Base-by-base conservation (phyloP, 2,888 invertebrate species). In the Lampropteryx suffumata region DNA sequence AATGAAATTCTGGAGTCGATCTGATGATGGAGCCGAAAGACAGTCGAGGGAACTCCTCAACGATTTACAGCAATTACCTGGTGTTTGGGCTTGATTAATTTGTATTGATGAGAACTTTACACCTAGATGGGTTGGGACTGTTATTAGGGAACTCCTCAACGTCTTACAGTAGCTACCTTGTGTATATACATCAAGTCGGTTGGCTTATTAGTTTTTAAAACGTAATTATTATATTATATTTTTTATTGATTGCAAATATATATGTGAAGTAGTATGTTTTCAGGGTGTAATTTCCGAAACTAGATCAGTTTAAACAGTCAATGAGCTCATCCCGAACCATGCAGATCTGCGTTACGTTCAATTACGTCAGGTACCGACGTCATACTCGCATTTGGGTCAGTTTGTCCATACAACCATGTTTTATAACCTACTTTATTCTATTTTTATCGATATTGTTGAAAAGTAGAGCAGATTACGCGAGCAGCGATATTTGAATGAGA, bases 371-470 rank as follows among this genome's bases (percentile, higher is more conserved):
- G 64, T 65, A 62, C 69, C 63, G 64, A 73, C 87, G 87, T 88
- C 87, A 88, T 72, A 64, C 67, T 55, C 62, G 65, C 77, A 86
- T 85, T 84, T 82, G 73, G 87, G 86, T 87, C 87, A 86, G 74
- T 69, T 73, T 77, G 78, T 76, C 78, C 78, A 77, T 81, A 79
- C 76, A 74, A 69, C 67, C 72, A 70, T 75, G 73, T 78, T 81
- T 79, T 81, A 85, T 75, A 80, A 76, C 80, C 77, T 75, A 82
- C 79, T 83, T 82, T 76, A 68, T 66, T 75, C 76, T 82, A 81
- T 83, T 79, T 73, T 73, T 73, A 71, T 58, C 60, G 57, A 64
- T 67, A 67, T 71, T 73, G 69, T 65, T 65, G 61, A 58, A 69
- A 76, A 72, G 64, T 75, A 61, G 76, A 71, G 51, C 76, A 71